Evolutionary conservation across 2,113 vertebrate genomes (phyloP), one percentile per base, ranked within the genome.

Genomic region (Cavia porcellus): DNA sequence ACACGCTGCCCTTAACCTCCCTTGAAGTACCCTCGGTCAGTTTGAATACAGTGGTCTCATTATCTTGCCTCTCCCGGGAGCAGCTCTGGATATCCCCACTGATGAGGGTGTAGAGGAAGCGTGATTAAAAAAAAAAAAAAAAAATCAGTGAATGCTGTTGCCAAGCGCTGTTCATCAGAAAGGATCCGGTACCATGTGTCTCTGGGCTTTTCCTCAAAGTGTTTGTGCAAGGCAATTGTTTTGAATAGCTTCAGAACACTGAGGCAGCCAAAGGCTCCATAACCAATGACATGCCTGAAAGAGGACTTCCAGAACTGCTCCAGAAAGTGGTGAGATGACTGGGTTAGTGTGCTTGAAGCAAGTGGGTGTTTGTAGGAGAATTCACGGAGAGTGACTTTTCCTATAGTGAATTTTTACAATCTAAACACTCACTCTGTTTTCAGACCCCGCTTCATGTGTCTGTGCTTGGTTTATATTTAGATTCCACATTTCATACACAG

Each of bases 101-200:
- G 2, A 0, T 22, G 30, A 55, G 9, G 11, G 17, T 80, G 30
- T 35, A 32, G 5, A 10, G 9, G 7, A 19, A 3, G 3, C 19
- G 30, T 32, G 77, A 80, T 50, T 20, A 10, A 55, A 80, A 80
- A 55, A 28, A 35, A 35, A 35, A 20, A 10, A 55, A 80, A 80
- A 55, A 28, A 35, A 35, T 55, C 77, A 80, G 77, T 5, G 32
- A 32, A 8, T 35, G 30, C 47, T 35, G 30, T 19, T 22, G 30
- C 77, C 45, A 32, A 8, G 45, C 15, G 17, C 77, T 30, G 55
- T 80, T 47, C 50, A 2, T 10, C 28, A n/a, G 50, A 80, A 20
- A 19, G 50, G 17, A 35, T 55, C 77, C 52, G 8, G 7, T 50
- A 35, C 77, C 17, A 2, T 20, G 30, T 35, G 77, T 35, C 30